Evolutionary conservation across 2,113 vertebrate species (phyloP), one percentile per base, ranked within the genome.

Genomic region (rat (Rattus norvegicus)): DNA sequence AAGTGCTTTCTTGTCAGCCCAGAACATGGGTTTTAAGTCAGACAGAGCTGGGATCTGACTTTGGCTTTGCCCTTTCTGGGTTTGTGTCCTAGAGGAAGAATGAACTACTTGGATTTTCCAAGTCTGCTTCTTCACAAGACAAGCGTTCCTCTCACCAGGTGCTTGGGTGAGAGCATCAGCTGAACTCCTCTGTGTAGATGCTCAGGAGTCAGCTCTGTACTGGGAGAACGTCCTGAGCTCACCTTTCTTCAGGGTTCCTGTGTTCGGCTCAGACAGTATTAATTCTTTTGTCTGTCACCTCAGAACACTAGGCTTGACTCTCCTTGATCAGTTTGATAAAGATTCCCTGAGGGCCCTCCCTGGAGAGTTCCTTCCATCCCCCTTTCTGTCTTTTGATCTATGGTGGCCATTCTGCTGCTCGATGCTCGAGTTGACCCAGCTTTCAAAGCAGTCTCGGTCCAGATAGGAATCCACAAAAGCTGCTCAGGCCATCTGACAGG

Each of bases 401-500:
- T 65, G 30, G 36, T n/a, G 14, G n/a, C n/a, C 28, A n/a, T 86
- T 81, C 13, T 19, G 77, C n/a, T n/a, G n/a, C n/a, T n/a, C n/a
- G n/a, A n/a, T n/a, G n/a, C 24, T 67, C 28, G 12, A 20, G 20
- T 49, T 47, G 52, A 86, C 33, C 52, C 80, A 39, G 69, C 95
- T 77, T 92, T 72, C 49, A 54, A 67, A 95, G 56, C 33, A 70
- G n/a, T 52, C 93, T 56, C 30, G 28, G 59, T n/a, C 36, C 91
- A 63, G 39, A 69, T 19, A 59, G 56, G 89, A 73, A 83, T 83
- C 88, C 12, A 87, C 90, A 85, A 94, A 92, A 88, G 22, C 56
- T 61, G 33, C 59, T 43, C 49, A 47, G n/a, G 24, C 61, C 70
- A 91, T 80, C n/a, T 96, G 93, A 79, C 33, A 1, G 14, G 43